Evolutionary conservation across 2,113 vertebrate species (phyloP), one percentile per base, ranked within the genome.

Genomic region (Apaloderma vittatum): DNA sequence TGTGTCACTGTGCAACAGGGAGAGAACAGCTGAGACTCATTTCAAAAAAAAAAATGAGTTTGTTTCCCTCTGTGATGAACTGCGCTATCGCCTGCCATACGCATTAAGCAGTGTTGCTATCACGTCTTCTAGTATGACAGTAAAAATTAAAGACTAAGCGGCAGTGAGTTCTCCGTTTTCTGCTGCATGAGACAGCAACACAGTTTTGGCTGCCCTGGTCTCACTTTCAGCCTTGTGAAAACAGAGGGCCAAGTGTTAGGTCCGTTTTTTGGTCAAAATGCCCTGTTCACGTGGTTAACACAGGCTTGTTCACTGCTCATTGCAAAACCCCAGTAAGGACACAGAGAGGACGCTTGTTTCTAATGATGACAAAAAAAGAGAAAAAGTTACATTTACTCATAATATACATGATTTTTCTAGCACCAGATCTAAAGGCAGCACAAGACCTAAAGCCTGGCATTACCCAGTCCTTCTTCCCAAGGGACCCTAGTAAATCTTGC

Each of bases 31-130:
- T 91, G 91, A 37, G 86, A 92, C 67, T 94, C 85, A 71, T 86
- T 97, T 93, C 78, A 93, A 89, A 97, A 95, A 92, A 94, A 63
- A 59, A 97, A 95, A 95, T 49, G 46, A 84, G 79, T 82, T 93
- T 94, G 75, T 58, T 94, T 91, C 90, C 72, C 78, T 95, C 91
- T 92, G 90, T 61, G 83, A 92, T 43, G 62, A 95, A 82, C 9
- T 2, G 10, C 27, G 58, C 54, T 65, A 57, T 30, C 20, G 11
- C 46, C 85, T 81, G 61, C 2, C 2, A 57, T 59, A 59, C 29
- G 5, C 51, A 71, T 70, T 71, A 89, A 70, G 45, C 55, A 65
- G 24, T 73, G 32, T 34, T 84, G 36, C 58, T 79, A 66, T 49
- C 24, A 2, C 29, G 23, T 79, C 76, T 81, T 68, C 30, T 75